Evolutionary conservation across 2,888 invertebrate species (phyloP).

Genomic region (Epiblema foenella): DNA sequence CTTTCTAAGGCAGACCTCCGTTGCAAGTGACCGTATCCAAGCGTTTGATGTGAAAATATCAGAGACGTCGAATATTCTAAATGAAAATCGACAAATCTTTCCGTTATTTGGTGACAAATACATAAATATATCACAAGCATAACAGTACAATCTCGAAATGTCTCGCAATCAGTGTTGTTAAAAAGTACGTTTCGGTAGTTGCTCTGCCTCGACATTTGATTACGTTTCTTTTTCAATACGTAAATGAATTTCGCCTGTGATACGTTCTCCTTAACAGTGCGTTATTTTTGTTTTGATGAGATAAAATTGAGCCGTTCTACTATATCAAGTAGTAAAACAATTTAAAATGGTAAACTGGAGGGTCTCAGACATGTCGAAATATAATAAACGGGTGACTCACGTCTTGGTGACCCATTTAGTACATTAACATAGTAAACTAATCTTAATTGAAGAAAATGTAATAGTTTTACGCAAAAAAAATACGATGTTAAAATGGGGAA

Average conservation of each 20-base stretch:
- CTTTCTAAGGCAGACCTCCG: not conserved
- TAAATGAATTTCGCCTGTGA: not conserved
- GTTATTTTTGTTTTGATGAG: not conserved
- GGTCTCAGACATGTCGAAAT: too few species aligned
- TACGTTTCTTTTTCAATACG: too few species aligned
- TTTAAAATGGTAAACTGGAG: too few species aligned
- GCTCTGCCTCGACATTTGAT: not conserved
- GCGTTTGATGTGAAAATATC: not conserved
- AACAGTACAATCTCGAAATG: not conserved
- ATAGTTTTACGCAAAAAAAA: too few species aligned
- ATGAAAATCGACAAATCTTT: not conserved
- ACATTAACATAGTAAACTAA: too few species aligned
- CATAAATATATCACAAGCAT: not conserved
- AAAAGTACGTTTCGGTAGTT: not conserved
- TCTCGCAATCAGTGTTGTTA: not conserved
- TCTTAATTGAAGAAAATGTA: too few species aligned
- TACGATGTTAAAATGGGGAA: too few species aligned
- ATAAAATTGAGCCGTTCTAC: not conserved
- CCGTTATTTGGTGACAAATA: not conserved
- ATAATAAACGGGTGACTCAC: too few species aligned
- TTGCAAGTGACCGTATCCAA: not conserved
- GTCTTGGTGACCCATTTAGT: too few species aligned
- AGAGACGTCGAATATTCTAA: not conserved
- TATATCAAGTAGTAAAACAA: not conserved
- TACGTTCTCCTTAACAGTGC: not conserved